Conservation (phyloP, 2,113 vertebrate genomes). For the Cisticola juncidis region DNA sequence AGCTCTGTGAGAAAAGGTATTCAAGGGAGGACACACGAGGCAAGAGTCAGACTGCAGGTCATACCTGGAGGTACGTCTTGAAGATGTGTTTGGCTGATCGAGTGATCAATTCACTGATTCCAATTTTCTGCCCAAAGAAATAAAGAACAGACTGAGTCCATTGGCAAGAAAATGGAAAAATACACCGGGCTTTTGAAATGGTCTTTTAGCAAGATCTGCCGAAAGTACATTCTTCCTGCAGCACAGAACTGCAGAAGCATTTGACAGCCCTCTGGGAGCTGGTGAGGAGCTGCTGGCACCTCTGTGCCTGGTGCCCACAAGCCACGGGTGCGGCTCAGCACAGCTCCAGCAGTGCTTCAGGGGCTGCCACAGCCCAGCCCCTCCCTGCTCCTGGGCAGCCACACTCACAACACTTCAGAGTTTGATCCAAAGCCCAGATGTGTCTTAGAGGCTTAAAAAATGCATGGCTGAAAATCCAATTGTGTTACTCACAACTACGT, state of each 20-base stretch:
- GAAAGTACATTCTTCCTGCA: not conserved
- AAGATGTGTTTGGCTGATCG: constrained; percentile 98
- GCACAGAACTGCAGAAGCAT: not conserved
- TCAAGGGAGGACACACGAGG: not conserved
- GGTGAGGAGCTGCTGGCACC: not conserved
- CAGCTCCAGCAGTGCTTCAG: not conserved
- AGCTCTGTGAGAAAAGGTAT: not conserved
- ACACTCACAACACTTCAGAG: not conserved
- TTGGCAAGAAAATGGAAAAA: not conserved
- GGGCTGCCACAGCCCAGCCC: not conserved
- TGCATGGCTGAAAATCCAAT: not conserved
- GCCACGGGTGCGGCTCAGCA: accelerated
- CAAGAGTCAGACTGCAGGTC: not conserved
- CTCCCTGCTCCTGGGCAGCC: not conserved
- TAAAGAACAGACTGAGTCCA: not conserved
- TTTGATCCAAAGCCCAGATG: not conserved
- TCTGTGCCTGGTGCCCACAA: accelerated
- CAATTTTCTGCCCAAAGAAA: constrained; percentile 85
- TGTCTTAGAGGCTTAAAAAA: not conserved
- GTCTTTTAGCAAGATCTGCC: not conserved
- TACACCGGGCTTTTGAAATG: not conserved
- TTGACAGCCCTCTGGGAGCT: not conserved
- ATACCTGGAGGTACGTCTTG: constrained; percentile 97
- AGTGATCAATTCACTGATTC: constrained; percentile 93
- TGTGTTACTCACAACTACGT: not conserved